Conservation (phyloP, 2,113 vertebrate species). For the Micronisus gabar region DNA sequence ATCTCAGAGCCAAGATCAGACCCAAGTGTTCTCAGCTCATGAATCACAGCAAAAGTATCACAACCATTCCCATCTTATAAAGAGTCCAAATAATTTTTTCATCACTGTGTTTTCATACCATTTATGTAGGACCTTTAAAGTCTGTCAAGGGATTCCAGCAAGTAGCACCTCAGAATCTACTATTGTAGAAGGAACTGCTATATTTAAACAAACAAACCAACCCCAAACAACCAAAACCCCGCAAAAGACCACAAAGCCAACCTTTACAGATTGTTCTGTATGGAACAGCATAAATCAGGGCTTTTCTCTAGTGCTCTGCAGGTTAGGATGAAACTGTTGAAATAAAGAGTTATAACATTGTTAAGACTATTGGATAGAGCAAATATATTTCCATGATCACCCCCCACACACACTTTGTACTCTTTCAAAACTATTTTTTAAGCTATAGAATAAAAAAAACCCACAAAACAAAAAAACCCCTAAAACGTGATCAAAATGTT, state of each 20-base stretch:
- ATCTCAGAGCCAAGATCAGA: background rate
- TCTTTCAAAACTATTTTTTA: background rate
- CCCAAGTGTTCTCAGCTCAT: background rate
- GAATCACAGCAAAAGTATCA: background rate
- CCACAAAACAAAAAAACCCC: background rate
- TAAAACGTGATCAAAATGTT: background rate
- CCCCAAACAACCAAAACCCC: background rate
- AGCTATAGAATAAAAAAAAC: background rate
- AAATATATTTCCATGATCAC: background rate
- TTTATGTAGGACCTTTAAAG: background rate
- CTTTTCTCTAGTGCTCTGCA: background rate
- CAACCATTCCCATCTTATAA: background rate
- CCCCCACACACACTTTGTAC: background rate
- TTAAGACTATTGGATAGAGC: background rate
- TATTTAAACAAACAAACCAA: background rate
- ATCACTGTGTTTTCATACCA: background rate
- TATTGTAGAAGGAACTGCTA: background rate
- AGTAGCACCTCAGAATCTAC: background rate
- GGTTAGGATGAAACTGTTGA: background rate
- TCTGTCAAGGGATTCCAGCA: background rate
- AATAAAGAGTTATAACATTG: background rate
- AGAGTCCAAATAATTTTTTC: background rate
- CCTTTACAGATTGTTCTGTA: background rate
- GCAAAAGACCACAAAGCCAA: background rate
- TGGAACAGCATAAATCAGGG: background rate